phyloP scores from a whole-genome alignment of 2,888 invertebrate species.

The Acleris holmiana region DNA sequence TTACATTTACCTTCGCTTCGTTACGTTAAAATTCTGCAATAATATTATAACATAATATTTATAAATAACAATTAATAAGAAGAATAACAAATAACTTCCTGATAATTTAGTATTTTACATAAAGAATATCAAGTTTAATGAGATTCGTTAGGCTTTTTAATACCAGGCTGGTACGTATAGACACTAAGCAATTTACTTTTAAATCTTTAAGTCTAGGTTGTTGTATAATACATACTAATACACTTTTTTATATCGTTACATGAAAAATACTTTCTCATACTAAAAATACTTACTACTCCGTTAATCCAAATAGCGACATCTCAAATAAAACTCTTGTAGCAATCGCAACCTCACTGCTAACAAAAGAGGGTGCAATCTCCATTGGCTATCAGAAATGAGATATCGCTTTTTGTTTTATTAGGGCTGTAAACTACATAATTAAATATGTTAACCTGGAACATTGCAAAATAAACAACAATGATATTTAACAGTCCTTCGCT shows the following conservation, averaged over 20 bases:
- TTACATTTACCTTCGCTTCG: no score
- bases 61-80: no score
- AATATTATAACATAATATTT: no score
- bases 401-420: no score
- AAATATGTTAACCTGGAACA: constrained; percentile 40
- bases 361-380: no score
- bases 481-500: constrained; percentile 59
- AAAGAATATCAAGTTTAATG: constrained; percentile 8
- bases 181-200: constrained; percentile 39
- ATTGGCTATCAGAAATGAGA: no score
- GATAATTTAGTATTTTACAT: not conserved
- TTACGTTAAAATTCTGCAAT: no score
- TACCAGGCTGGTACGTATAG: constrained; percentile 32
- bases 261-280: constrained; percentile 19
- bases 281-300: constrained; percentile 17
- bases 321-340: no score
- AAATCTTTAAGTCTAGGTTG: constrained; percentile 29
- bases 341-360: no score
- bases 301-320: no score
- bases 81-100: not conserved
- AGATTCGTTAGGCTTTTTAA: constrained; percentile 15
- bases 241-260: constrained; percentile 11
- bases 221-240: constrained; percentile 29
- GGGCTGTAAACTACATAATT: constrained; percentile 6
- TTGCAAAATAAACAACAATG: constrained; percentile 60